Evolutionary conservation across 2,113 vertebrate genomes (phyloP).

Genomic region (Helogale parvula): DNA sequence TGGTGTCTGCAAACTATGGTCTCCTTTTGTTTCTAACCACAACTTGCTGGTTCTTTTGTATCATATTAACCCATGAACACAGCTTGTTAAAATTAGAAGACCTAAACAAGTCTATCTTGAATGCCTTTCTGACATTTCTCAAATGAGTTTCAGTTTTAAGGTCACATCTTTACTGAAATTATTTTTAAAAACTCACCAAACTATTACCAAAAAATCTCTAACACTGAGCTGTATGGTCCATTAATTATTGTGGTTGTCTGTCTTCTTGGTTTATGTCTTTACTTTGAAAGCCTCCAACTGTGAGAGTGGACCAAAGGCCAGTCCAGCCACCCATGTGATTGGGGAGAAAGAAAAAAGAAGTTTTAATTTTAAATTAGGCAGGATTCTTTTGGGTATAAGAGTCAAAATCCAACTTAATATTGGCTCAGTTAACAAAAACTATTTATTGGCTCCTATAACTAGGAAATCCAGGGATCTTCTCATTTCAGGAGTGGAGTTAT

Average conservation of each 20-base stretch:
- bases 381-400: not conserved
- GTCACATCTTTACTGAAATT: not conserved
- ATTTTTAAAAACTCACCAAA: not conserved
- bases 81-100: not conserved
- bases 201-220: not conserved
- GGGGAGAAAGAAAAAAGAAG: not conserved
- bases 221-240: not conserved
- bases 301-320: not conserved
- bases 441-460: not conserved
- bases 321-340: not conserved
- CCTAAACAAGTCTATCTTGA: not conserved
- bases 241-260: not conserved
- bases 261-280: not conserved
- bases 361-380: not conserved
- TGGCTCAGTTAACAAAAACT: not conserved
- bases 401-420: not conserved
- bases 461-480: not conserved
- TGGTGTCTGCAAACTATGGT: not conserved
- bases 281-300: not conserved
- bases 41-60: not conserved
- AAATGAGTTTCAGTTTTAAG: not conserved
- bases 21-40: not conserved
- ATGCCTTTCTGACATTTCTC: conserved; percentile 3
- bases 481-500: not conserved
- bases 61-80: not conserved